A percentile compares a stretch with the other conserved stretches of the same genome.
Evolutionary conservation across 2,113 vertebrate genomes (phyloP).

Genomic region (Sisor rabdophorus): DNA sequence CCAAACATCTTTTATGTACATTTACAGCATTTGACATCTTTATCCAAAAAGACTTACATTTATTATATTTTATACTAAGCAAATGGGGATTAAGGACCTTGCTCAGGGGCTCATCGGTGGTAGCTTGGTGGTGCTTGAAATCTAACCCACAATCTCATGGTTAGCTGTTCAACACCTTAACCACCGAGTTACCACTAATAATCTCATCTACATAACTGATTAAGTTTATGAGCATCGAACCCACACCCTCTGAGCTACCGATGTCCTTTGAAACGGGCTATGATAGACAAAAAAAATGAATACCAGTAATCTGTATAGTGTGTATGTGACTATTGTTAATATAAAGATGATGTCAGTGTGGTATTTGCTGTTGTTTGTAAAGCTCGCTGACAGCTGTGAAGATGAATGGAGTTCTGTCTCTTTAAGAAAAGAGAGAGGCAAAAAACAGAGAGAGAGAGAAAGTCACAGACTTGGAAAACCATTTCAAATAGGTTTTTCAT

Average conservation of each 20-base stretch:
- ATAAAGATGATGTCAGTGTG: neutral
- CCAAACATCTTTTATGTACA: too few species aligned
- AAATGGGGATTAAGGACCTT: neutral
- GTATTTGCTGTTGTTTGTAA: neutral
- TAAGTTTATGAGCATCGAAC: neutral
- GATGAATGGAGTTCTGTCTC: conserved; percentile 11
- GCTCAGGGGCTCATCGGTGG: too few species aligned
- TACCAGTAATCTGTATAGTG: neutral
- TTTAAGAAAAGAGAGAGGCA: neutral
- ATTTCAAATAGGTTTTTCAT: neutral
- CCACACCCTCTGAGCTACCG: too few species aligned
- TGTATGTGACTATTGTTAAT: neutral
- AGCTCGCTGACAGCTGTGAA: neutral
- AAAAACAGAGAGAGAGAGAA: neutral
- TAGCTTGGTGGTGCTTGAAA: too few species aligned
- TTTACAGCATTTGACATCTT: too few species aligned
- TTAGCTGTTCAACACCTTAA: too few species aligned
- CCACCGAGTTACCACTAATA: too few species aligned
- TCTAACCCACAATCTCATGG: too few species aligned
- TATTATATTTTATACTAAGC: neutral
- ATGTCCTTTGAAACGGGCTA: too few species aligned
- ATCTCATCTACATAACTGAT: too few species aligned
- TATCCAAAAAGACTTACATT: too few species aligned
- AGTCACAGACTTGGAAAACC: neutral
- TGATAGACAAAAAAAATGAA: neutral